Base-by-base conservation (phyloP, 2,888 invertebrate genomes). In the Archips crataeganus region DNA sequence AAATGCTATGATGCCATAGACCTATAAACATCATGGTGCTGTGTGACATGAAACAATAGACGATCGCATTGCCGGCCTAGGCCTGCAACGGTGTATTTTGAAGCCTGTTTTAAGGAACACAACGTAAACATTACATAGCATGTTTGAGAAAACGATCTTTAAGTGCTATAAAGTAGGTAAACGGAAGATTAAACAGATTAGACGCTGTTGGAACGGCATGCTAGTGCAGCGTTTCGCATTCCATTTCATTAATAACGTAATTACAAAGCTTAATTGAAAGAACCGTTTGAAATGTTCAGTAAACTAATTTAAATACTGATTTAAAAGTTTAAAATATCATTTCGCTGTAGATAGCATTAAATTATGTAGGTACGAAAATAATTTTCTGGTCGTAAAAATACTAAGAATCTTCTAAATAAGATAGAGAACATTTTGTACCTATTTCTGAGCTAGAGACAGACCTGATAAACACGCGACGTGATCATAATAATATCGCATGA, bases 171-270 rank as follows among this genome's bases (percentile, higher is more conserved):
- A 57, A 57, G 32, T 57, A 57, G 11, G 57, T 23, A 32, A 57
- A 57, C 32, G 57, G 57, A 57, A 11, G 57, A 57, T 57, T 57
- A 57, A 23, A 32, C 57, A 57, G 57, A 57, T 57, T 57, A 57
- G 32, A 57, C 10, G 32, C 57, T 23, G 15, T 10, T 32, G 6
- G 11, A 32, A 11, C 51, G 32, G 57, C 10, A 32, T 15, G 49
- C n/a, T 23, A 11, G 10, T 57, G 23, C 57, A 57, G 57, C 15
- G 6, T 5, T 36, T n/a, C 4, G 49, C 49, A n/a, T 57, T 11
- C 32, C 32, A 57, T 57, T 57, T 32, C 57, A 32, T 57, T 57
- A 32, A 32, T 10, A 11, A 57, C 11, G 57, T 32, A 57, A 57
- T 57, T 57, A 57, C 57, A 57, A 57, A 57, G 57, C 32, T 57